Evolutionary conservation across 2,888 invertebrate genomes (phyloP), one percentile per base, ranked within the genome.

Genomic region (Rhagium mordax): DNA sequence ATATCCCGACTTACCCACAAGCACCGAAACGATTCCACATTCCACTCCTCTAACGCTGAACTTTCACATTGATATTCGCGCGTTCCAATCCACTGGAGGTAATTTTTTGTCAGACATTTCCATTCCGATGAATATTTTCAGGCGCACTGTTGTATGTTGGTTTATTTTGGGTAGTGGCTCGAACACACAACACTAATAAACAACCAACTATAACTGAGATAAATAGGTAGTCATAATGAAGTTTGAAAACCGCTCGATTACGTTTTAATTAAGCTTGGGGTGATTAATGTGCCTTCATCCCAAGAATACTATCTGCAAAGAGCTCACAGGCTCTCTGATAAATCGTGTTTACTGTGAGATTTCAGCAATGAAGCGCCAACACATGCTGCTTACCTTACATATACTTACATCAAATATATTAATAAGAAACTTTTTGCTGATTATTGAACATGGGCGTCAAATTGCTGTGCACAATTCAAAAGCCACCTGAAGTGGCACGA

Each of bases 201-300:
- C 72, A 72, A 72, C 62, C 41, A 64, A 62, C 71, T 60, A 69
- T 71, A 71, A 71, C 74, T 51, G 71, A 70, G 70, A 74, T 74
- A 74, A 74, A 74, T 71, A 74, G 74, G 71, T 70, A 74, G 70
- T 68, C 70, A 74, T 75, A 76, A 78, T 74, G 74, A 72, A 70
- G 72, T 74, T 76, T 62, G 72, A 74, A 76, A 78, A 78, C 72
- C 72, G 75, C 74, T 76, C 75, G 78, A 78, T 78, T 78, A 74
- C 75, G 67, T 76, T 78, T 78, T 78, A 78, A 78, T 78, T 75
- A 78, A 78, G 75, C 78, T 71, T 70, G 68, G 48, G 64, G 64
- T 78, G 78, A 78, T 78, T 78, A 76, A 78, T 78, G 72, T 70
- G 69, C 71, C 62, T 59, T 67, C 70, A 69, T 71, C 59, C 69